Base-by-base conservation (phyloP, 1,140 invertebrate species). In the Drosophila ercepeae region DNA sequence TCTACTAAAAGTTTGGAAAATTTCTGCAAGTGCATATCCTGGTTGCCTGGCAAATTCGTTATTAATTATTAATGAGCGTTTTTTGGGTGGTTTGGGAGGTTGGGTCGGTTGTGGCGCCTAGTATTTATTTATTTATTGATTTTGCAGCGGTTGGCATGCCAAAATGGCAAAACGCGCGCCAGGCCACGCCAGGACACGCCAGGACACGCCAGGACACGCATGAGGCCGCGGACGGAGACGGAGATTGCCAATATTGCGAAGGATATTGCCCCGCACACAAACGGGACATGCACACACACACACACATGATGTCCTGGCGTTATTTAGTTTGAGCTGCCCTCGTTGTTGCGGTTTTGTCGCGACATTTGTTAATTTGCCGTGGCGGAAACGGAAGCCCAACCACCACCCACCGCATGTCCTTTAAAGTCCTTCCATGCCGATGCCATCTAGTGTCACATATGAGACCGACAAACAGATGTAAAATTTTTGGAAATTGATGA, bases 341-440 rank as follows among this genome's bases (percentile, higher is more conserved):
- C 34, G 29, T 49, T 71, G 68, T 49, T 72, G 69, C 68, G 68
- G 68, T 71, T 71, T 79, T 79, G 76, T 79, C 75, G 79, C 79
- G 79, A 86, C 79, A 74, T 84, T 79, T 84, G 79, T 79, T 86
- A 84, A 84, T 84, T 84, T 84, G 79, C 81, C 79, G 64, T 74
- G 65, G 65, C 78, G 74, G 72, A 71, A 67, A 49, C 27, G 45
- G 27, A 45, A 71, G 21, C 51, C 57, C 55, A 39, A 67, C 64
- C 61, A 73, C 63, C 55, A 60, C 51, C 55, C 77, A 61, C 39
- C 54, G 18, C 48, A 65, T 61, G 53, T 46, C 46, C 55, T 57
- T 32, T 32, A 32, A 32, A 32, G 29, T 32, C 29, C 29, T 32
- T 9, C 0, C 29, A 25, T 55, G 36, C 48, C 52, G 46, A n/a